Evolutionary conservation across 2,888 invertebrate species (phyloP).

Genomic region (Ypsolopha sequella): DNA sequence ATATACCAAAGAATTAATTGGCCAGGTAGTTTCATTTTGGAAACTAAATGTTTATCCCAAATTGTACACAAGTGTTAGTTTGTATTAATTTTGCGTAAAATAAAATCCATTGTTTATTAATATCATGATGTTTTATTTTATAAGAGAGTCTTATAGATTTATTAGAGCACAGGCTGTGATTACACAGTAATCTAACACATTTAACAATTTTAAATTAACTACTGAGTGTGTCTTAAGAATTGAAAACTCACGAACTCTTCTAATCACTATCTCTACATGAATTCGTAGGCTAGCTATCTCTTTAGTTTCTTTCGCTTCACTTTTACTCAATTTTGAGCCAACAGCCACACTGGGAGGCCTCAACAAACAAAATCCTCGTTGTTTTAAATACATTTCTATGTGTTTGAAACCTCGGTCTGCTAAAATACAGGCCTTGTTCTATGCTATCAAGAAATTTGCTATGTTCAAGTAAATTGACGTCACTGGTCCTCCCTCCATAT

Average conservation of each 20-base stretch:
- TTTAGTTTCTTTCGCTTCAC: slow-evolving; percentile 4
- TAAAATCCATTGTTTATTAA: too few species aligned
- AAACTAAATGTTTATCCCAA: too few species aligned
- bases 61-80: too few species aligned
- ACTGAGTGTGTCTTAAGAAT: slow-evolving; percentile 2
- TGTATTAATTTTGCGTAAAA: too few species aligned
- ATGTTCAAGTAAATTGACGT: slow-evolving; percentile 1
- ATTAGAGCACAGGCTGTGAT: too few species aligned
- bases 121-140: too few species aligned
- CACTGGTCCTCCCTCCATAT: slow-evolving; percentile 2
- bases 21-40: too few species aligned
- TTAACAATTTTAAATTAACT: too few species aligned
- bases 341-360: slow-evolving; percentile 4
- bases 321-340: neutral
- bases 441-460: slow-evolving; percentile 2
- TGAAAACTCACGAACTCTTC: slow-evolving; percentile 5
- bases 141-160: too few species aligned
- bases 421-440: neutral
- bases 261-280: slow-evolving; percentile 5
- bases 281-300: slow-evolving; percentile 5
- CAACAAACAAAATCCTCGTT: neutral
- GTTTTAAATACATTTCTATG: neutral
- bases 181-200: too few species aligned
- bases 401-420: slow-evolving; percentile 7
- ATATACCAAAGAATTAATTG: too few species aligned